Conservation (phyloP, 2,113 vertebrate species). For the Camelus dromedarius region DNA sequence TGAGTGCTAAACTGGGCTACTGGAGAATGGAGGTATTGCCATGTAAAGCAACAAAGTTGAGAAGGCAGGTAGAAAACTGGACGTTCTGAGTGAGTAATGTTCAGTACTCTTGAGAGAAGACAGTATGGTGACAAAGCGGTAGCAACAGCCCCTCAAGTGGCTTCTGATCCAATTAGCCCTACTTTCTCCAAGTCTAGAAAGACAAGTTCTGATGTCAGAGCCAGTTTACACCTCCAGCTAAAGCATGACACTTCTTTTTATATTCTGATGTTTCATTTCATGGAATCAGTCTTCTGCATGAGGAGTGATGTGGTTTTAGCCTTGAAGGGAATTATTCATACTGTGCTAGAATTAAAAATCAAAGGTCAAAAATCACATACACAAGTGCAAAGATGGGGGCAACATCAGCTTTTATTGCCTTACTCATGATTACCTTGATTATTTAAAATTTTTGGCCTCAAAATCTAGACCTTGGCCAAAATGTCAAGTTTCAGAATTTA, state of each 20-base stretch:
- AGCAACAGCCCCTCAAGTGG: neutral
- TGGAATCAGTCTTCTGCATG: neutral
- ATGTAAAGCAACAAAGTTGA: neutral
- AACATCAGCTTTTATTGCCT: neutral
- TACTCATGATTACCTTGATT: neutral
- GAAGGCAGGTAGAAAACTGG: neutral
- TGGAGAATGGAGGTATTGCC: neutral
- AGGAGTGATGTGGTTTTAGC: neutral
- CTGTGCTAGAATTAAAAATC: constrained; percentile 24
- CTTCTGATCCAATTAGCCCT: neutral
- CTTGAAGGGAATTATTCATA: constrained; percentile 12
- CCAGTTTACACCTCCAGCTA: neutral
- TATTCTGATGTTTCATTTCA: neutral
- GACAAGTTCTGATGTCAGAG: neutral
- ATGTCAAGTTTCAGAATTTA: constrained; percentile 49
- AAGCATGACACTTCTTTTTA: neutral
- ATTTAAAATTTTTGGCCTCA: constrained; percentile 1
- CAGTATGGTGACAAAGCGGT: neutral
- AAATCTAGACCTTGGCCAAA: constrained; percentile 72
- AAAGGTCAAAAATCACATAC: neutral
- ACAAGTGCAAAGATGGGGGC: neutral
- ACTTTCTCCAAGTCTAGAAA: neutral
- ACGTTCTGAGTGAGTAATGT: neutral
- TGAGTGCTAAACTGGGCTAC: neutral
- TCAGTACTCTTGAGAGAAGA: neutral